These are phyloP conservation scores for Conus canariensis DNA, from an alignment of 2,888 invertebrate species.

Conservation along the genomic window DNA sequence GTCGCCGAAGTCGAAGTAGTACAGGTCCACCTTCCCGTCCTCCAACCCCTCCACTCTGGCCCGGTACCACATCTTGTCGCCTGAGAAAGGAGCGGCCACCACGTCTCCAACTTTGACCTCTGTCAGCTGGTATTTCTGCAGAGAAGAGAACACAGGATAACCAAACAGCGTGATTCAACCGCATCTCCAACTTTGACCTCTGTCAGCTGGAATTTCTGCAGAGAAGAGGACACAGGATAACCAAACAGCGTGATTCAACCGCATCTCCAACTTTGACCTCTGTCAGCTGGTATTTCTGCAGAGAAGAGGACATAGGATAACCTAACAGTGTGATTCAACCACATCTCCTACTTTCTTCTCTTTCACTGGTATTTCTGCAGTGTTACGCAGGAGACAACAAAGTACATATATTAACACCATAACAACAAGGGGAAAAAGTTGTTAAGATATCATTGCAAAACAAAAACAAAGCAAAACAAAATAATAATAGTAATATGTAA, in stretches of 20 bases:
- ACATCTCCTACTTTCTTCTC: conserved; percentile 64
- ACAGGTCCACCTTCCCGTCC: conserved; percentile 65
- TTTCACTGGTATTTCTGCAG: conserved; percentile 48
- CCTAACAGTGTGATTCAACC: conserved; percentile 46
- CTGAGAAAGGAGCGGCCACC: conserved; percentile 73
- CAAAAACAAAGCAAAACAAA: too few relatives aligned
- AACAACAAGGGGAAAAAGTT: too few relatives aligned
- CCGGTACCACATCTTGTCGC: conserved; percentile 69
- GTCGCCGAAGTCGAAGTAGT: conserved; percentile 75
- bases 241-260: conserved; percentile 46
- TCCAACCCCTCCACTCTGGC: conserved; percentile 66
- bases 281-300: conserved; percentile 52
- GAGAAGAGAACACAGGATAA: neutral
- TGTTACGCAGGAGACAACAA: neutral
- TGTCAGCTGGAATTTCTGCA: conserved; percentile 51
- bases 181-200: conserved; percentile 64
- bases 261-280: conserved; percentile 64
- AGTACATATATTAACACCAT: too few relatives aligned
- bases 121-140: conserved; percentile 52
- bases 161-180: conserved; percentile 45
- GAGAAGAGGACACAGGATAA: neutral
- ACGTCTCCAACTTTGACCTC: conserved; percentile 64
- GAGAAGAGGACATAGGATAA: neutral
- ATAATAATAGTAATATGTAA: too few relatives aligned
- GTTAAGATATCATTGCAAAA: too few relatives aligned